Evolutionary conservation across 2,797 vertebrate genomes (phyloP).

Genomic region (Sebastes umbrosus): DNA sequence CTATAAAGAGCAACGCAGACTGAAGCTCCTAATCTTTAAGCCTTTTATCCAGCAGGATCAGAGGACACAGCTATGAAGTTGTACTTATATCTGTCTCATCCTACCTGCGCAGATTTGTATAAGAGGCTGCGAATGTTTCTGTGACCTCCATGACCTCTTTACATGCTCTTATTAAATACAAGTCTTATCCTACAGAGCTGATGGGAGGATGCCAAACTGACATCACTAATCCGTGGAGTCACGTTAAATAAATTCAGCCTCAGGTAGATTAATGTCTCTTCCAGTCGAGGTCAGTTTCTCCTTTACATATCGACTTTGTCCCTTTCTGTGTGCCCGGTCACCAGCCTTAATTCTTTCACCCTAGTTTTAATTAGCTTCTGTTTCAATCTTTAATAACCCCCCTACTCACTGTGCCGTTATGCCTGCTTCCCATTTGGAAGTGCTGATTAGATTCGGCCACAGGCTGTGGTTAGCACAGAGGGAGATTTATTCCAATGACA

Average conservation of each 20-base stretch:
- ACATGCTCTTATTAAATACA: not conserved
- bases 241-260: slow-evolving; percentile 34
- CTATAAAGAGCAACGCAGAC: slow-evolving; percentile 31
- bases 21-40: slow-evolving; percentile 27
- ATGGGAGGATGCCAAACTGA: slow-evolving; percentile 31
- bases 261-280: slow-evolving; percentile 14
- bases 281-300: slow-evolving; percentile 3
- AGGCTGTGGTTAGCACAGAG: slow-evolving; percentile 32
- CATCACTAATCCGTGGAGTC: slow-evolving; percentile 12
- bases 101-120: slow-evolving; percentile 10
- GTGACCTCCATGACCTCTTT: not conserved
- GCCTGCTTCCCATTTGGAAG: slow-evolving; percentile 50
- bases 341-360: slow-evolving; percentile 36
- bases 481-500: slow-evolving; percentile 37
- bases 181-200: not conserved
- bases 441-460: slow-evolving; percentile 55
- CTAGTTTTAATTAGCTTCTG: slow-evolving; percentile 62
- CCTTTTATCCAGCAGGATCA: slow-evolving; percentile 22
- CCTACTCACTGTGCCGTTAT: slow-evolving; percentile 24
- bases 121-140: not conserved
- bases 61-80: slow-evolving; percentile 11
- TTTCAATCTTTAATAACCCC: slow-evolving; percentile 71
- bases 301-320: slow-evolving; percentile 1
- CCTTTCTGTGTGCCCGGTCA: slow-evolving; percentile 5
- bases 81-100: not conserved